Conservation (phyloP, 2,888 invertebrate genomes). For the Nezara viridula region DNA sequence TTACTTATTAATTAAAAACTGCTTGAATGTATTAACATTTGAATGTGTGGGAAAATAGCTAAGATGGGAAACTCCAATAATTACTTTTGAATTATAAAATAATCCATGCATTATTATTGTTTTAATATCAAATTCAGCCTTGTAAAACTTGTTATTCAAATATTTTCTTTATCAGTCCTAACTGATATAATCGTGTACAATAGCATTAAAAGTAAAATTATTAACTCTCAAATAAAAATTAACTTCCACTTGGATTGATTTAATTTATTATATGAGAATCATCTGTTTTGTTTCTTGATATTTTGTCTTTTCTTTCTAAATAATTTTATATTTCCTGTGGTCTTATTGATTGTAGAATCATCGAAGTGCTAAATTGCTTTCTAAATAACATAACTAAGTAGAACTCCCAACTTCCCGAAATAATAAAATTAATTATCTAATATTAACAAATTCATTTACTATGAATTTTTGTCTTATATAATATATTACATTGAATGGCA, state of each 20-base stretch:
- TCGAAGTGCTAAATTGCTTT: no score
- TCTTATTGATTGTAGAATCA: no score
- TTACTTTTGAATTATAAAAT: neutral
- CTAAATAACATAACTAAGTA: no score
- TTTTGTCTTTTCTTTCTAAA: neutral
- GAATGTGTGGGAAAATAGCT: slow-evolving; percentile 53
- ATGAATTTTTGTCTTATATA: neutral
- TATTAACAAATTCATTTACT: neutral
- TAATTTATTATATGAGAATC: neutral
- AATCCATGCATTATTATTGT: neutral
- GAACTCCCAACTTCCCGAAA: neutral
- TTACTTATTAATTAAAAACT: slow-evolving; percentile 63
- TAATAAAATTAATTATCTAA: no score
- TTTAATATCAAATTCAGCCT: neutral
- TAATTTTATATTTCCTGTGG: neutral
- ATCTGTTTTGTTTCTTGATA: neutral
- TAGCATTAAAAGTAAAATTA: neutral
- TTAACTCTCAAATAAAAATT: neutral
- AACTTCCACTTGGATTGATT: neutral
- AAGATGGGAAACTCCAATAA: slow-evolving; percentile 4
- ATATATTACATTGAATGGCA: no score
- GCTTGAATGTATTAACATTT: slow-evolving; percentile 43
- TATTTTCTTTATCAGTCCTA: neutral
- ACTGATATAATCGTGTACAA: neutral
- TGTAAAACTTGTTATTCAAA: neutral